Evolutionary conservation across 2,113 vertebrate genomes (phyloP), one percentile per base, ranked within the genome.

Genomic region (Accipiter cooperii): DNA sequence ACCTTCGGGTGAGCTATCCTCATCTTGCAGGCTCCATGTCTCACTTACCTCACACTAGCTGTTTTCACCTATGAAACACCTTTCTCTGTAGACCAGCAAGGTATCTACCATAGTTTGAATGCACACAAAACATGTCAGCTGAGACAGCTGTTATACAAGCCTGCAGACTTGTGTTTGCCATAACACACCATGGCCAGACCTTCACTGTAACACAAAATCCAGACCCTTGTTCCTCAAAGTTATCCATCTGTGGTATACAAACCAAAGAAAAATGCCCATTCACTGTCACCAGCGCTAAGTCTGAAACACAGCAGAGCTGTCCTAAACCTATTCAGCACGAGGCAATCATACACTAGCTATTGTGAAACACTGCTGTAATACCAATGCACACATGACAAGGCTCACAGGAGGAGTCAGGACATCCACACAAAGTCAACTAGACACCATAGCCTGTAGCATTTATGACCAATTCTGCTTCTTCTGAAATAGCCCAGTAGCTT

Each of bases 251-350:
- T 8, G 15, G 42, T 24, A 20, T 5, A 60, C 21, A 34, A 66
- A 15, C 19, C 65, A 44, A 52, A 69, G 10, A 8, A 44, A 61
- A 44, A 8, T 4, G 20, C 31, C 33, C 6, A 2, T 12, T 44
- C 14, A 2, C 14, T 13, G 5, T 8, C 61, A 33, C 34, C 52
- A 58, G 26, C 4, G 0, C 9, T 0, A 6, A 29, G 13, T 1
- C 33, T 52, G 11, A 46, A 19, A 31, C n/a, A 47, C 52, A 55
- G 14, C 49, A 46, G 55, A 52, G 38, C 8, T n/a, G 10, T 20
- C 38, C 83, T 13, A 34, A 47, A 15, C 9, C 78, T 22, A 3
- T 7, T 8, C 31, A 64, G 24, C 21, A 58, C 13, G 28, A 31
- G 36, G 16, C 17, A 31, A 6, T 12, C 11, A 2, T 2, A 17